A percentile compares a stretch with the other conserved stretches of the same genome.
phyloP scores from a whole-genome alignment of 2,888 invertebrate species.

The Agrenia bidenticulata region DNA sequence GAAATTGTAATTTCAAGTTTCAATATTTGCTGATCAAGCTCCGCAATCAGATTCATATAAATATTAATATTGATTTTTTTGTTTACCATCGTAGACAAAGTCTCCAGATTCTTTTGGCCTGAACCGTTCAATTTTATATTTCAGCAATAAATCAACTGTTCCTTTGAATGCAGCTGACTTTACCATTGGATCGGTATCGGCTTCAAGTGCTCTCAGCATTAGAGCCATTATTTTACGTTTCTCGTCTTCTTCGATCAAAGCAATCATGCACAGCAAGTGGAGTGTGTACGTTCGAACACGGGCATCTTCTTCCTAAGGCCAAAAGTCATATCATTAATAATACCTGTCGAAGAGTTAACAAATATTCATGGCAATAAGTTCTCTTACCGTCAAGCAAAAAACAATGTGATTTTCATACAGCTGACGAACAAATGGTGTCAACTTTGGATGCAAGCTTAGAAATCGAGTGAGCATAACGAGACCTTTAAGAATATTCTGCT shows the following conservation, averaged over 20 bases:
- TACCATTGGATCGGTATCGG: constrained; percentile 7
- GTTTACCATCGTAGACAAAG: neutral
- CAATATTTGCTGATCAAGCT: too few relatives aligned
- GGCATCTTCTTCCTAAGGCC: constrained; percentile 13
- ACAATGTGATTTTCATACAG: constrained; percentile 16
- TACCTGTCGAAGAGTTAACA: neutral
- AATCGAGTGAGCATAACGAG: constrained; percentile 23
- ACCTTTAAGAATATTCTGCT: constrained; percentile 23
- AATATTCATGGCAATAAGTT: too few relatives aligned
- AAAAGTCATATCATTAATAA: neutral
- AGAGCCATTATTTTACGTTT: constrained; percentile 18
- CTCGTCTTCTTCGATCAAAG: constrained; percentile 19
- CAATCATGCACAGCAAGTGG: constrained; percentile 19
- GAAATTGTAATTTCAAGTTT: too few relatives aligned
- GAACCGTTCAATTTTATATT: constrained; percentile 17
- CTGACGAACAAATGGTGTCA: constrained; percentile 16
- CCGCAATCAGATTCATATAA: too few relatives aligned
- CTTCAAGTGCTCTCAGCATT: constrained; percentile 13
- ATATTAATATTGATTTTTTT: too few relatives aligned
- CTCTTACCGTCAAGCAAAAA: constrained; percentile 17
- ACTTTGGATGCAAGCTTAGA: constrained; percentile 11
- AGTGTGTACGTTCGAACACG: constrained; percentile 10
- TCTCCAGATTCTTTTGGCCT: constrained; percentile 2
- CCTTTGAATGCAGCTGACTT: constrained; percentile 29
- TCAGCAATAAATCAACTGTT: constrained; percentile 25